Evolutionary conservation across 2,113 vertebrate species (phyloP), one percentile per base, ranked within the genome.

Genomic region (Columba janthina): DNA sequence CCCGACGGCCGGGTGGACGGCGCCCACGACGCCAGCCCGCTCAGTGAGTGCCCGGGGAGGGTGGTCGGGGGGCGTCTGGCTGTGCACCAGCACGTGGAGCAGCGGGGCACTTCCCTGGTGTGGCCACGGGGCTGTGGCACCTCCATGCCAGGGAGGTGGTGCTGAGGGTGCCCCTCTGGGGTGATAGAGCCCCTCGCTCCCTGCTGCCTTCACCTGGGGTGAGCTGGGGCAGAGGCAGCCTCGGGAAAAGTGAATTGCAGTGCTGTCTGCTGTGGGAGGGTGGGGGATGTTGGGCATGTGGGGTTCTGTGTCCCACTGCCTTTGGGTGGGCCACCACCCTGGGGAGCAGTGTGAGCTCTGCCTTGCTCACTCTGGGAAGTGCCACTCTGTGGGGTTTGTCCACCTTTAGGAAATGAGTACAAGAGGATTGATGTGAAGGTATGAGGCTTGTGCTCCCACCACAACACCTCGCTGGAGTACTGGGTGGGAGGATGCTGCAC

Each of bases 1-100:
- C 98, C 98, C 87, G 99, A 99, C 97, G 99, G 99, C 93, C 98
- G 98, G 97, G 99, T 99, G 88, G 99, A 99, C 97, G 99, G 99
- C 86, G 99, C 99, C 94, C 99, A 99, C 93, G 98, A 98, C 94
- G 98, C 98, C 86, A 98, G 97, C 95, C 98, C 97, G 82, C 98
- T 99, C 97, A 99, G 99, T 99, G 98, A 99, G 99, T 99, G 40
- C 46, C 58, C 22, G 75, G 60, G 81, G 13, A 12, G 12, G 38
- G 66, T 15, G 26, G 65, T 36, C 5, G 34, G 44, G 53, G 61
- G 31, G 31, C 4, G 50, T 4, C 64, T 15, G 74, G 32, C 13
- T 15, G 36, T 9, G 26, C 5, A 46, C 26, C 14, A 5, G 56
- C 17, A 17, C 25, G 36, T 32, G 60, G 54, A 12, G 20, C 46